Conservation (phyloP, 2,888 invertebrate species). For the Pegoplata infirma region DNA sequence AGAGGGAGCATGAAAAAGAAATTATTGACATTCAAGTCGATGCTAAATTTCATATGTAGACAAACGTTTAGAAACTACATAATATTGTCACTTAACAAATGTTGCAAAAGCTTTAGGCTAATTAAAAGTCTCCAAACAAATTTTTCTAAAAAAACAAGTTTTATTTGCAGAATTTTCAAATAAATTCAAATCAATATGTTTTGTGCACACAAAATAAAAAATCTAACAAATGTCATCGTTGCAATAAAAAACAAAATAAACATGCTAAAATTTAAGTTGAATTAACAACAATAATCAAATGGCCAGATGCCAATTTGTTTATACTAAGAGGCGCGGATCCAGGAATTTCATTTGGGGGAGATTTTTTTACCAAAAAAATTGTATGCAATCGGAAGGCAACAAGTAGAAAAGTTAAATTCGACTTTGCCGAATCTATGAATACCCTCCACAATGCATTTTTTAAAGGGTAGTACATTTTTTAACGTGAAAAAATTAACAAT, state of each 20-base stretch:
- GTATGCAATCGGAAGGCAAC: no score
- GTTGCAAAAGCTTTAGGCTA: slow-evolving; percentile 49
- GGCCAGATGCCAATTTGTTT: slow-evolving; percentile 39
- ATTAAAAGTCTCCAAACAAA: slow-evolving; percentile 46
- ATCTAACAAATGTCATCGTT: not conserved
- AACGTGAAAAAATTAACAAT: no score
- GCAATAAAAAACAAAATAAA: not conserved
- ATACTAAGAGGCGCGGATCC: slow-evolving; percentile 10
- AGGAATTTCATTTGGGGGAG: no score
- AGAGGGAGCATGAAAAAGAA: slow-evolving; percentile 22
- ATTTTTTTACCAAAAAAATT: no score
- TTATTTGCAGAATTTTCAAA: not conserved
- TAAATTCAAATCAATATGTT: slow-evolving; percentile 35
- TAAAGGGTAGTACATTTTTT: no score
- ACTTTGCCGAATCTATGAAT: no score
- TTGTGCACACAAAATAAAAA: slow-evolving; percentile 19
- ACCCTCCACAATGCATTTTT: no score
- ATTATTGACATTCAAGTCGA: not conserved
- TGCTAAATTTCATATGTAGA: not conserved
- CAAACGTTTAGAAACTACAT: not conserved
- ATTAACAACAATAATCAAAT: slow-evolving; percentile 20
- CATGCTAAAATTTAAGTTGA: slow-evolving; percentile 19
- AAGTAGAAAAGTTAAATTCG: no score
- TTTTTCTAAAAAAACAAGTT: slow-evolving; percentile 21
- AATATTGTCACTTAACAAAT: slow-evolving; percentile 46